A percentile compares a stretch with the other conserved stretches of the same genome.
Evolutionary conservation across 2,888 invertebrate genomes (phyloP).

Genomic region (Pediacus dermestoides): DNA sequence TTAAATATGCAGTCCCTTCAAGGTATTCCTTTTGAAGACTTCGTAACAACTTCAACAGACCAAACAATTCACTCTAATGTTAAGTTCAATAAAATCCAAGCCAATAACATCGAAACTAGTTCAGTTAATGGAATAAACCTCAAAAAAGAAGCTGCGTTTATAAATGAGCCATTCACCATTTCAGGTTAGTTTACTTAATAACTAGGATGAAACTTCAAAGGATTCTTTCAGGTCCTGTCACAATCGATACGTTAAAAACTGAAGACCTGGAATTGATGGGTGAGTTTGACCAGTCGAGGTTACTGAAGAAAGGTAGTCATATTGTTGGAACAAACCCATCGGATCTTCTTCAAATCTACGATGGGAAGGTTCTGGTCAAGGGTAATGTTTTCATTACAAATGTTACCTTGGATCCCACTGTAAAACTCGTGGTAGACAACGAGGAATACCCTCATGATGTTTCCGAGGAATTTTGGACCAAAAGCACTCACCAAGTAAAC

Average conservation of each 20-base stretch:
- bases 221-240: slow-evolving; percentile 39
- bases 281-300: slow-evolving; percentile 23
- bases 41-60: slow-evolving; percentile 40
- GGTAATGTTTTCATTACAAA: slow-evolving; percentile 40
- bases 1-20: slow-evolving; percentile 28
- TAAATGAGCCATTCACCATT: background rate
- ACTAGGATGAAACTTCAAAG: no score
- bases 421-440: slow-evolving; percentile 32
- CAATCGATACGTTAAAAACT: slow-evolving; percentile 33
- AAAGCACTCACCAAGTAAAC: slow-evolving; percentile 39
- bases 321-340: slow-evolving; percentile 36
- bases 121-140: slow-evolving; percentile 37
- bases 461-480: slow-evolving; percentile 41
- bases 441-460: slow-evolving; percentile 31
- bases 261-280: slow-evolving; percentile 30
- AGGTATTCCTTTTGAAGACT: slow-evolving; percentile 23
- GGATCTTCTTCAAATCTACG: slow-evolving; percentile 42
- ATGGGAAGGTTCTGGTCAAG: slow-evolving; percentile 39
- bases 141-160: slow-evolving; percentile 24
- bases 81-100: slow-evolving; percentile 31
- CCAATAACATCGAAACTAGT: slow-evolving; percentile 27
- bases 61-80: slow-evolving; percentile 38
- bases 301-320: slow-evolving; percentile 27
- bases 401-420: slow-evolving; percentile 27
- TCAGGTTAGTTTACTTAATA: no score